Evolutionary conservation across 2,113 vertebrate species (phyloP), one percentile per base, ranked within the genome.

Genomic region (Stegastes partitus): DNA sequence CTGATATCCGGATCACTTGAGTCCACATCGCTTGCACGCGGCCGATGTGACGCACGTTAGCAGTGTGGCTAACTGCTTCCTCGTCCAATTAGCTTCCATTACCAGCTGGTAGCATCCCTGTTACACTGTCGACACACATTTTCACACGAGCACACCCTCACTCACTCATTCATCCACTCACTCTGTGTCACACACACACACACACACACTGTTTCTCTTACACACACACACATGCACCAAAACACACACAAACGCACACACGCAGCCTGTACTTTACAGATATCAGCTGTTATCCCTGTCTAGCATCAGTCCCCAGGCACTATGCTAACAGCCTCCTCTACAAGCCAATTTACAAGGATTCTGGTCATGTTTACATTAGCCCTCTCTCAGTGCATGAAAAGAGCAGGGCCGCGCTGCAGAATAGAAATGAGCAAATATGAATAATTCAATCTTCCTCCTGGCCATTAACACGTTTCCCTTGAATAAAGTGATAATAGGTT

Each of bases 401-500:
- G 96, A 96, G 95, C 95, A 95, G 94, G 91, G 95, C 86, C 73
- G 77, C 16, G 93, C 92, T 81, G 94, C 94, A 86, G 98, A 98
- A 99, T 99, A 96, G 96, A 96, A 99, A 99, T 98, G 97, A 98
- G 97, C 96, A 96, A 97, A 97, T 97, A 99, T 99, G 98, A 99
- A 99, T 99, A 98, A 99, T 99, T 99, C 98, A 99, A 95, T 96
- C 96, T 96, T 97, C 96, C 98, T 98, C 94, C 94, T 95, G 96
- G 98, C 98, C 96, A 99, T 99, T 98, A 99, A 97, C 97, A 98
- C 96, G 96, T 98, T 99, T 99, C 96, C 96, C 96, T 97, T 98
- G 97, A 98, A 99, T 98, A 98, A 99, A 99, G 98, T 98, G 97
- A 99, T 99, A 99, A 99, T 99, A 99, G 97, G 97, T 99, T 98